Evolutionary conservation across 2,888 invertebrate genomes (phyloP).

Genomic region (Lacanobia oleracea): DNA sequence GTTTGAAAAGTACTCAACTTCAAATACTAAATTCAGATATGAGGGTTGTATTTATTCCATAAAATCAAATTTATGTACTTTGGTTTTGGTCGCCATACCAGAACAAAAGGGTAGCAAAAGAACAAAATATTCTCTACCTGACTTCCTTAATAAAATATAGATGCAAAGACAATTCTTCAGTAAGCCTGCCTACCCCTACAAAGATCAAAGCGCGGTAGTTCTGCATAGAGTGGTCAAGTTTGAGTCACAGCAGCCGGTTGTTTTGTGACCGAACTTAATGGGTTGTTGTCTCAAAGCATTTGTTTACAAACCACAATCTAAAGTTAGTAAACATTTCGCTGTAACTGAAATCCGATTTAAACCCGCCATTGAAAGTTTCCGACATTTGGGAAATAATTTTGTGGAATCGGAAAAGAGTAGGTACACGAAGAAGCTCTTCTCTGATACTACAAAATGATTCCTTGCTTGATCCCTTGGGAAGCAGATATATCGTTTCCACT

Average conservation of each 20-base stretch:
- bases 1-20: too few species aligned
- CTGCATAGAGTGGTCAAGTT: slow-evolving; percentile 5
- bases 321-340: slow-evolving; percentile 47
- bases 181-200: background rate
- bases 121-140: too few species aligned
- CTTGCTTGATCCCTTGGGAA: background rate
- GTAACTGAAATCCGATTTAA: slow-evolving; percentile 32
- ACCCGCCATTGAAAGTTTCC: slow-evolving; percentile 3
- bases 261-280: slow-evolving; percentile 19
- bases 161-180: background rate
- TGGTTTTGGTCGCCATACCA: too few species aligned
- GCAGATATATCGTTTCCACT: too few species aligned
- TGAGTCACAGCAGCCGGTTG: slow-evolving; percentile 15
- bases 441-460: too few species aligned
- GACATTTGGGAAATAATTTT: slow-evolving; percentile 6
- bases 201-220: background rate
- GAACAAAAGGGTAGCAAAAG: too few species aligned
- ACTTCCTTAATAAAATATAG: too few species aligned
- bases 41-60: too few species aligned
- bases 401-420: background rate
- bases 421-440: too few species aligned
- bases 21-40: too few species aligned
- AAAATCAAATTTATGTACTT: too few species aligned
- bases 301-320: slow-evolving; percentile 46
- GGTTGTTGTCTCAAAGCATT: slow-evolving; percentile 34